A percentile compares a stretch with the other conserved stretches of the same genome.
phyloP scores from a whole-genome alignment of 2,113 vertebrate species.

The Odontophorus gujanensis region DNA sequence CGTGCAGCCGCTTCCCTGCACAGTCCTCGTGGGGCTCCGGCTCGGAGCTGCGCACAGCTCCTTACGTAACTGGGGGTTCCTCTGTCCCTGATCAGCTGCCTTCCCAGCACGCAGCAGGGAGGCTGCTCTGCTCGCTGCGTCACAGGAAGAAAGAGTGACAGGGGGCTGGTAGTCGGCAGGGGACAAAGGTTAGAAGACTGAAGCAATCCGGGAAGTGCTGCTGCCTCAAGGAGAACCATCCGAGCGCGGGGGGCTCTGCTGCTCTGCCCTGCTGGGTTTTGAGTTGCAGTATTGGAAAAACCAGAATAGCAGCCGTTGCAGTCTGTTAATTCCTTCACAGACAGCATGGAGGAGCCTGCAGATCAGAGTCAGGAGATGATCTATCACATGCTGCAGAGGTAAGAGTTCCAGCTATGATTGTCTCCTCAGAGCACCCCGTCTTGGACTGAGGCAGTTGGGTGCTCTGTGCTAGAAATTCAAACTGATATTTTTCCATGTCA shows the following conservation, averaged over 20 bases:
- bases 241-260: neutral
- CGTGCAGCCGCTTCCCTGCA: accelerated
- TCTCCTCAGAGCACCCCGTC: neutral
- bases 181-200: constrained; percentile 51
- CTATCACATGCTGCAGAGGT: constrained; percentile 81
- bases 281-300: neutral
- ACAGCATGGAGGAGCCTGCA: constrained; percentile 71
- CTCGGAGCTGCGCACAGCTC: neutral
- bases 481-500: neutral
- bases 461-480: neutral
- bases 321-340: constrained; percentile 5
- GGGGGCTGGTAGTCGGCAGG: neutral
- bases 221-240: neutral
- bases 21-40: neutral
- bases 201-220: neutral
- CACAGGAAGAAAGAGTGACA: neutral
- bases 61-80: constrained; percentile 25
- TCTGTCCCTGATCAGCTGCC: constrained; percentile 6
- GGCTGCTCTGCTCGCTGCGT: neutral
- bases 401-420: neutral
- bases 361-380: constrained; percentile 73
- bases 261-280: constrained; percentile 28
- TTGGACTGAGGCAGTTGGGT: neutral
- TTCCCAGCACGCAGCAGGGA: neutral
- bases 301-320: neutral